Conservation (phyloP, 2,113 vertebrate species). For the Clarias gariepinus region DNA sequence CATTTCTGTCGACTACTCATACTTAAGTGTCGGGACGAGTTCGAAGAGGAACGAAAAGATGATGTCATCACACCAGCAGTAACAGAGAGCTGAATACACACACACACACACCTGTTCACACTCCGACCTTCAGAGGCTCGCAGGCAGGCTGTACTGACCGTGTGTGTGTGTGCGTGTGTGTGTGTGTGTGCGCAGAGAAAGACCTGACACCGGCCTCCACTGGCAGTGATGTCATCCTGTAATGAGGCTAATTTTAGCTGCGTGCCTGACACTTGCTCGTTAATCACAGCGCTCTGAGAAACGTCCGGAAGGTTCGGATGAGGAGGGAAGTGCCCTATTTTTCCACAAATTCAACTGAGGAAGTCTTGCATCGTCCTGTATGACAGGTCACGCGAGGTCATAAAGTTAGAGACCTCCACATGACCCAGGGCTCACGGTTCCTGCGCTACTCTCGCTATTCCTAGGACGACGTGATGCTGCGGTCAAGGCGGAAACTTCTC, state of each 20-base stretch:
- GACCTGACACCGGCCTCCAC: background rate
- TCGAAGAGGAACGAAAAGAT: background rate
- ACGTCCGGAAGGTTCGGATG: conserved; percentile 67
- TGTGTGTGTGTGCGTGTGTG: background rate
- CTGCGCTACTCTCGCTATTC: background rate
- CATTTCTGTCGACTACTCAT: background rate
- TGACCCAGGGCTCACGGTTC: conserved; percentile 46
- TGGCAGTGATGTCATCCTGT: conserved; percentile 24
- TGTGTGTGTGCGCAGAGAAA: background rate
- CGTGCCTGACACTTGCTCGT: conserved; percentile 56
- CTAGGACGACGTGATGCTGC: background rate
- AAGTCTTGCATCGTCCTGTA: conserved; percentile 63
- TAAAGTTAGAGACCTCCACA: conserved; percentile 63
- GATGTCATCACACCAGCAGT: background rate
- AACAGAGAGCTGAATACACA: background rate
- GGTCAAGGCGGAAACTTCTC: background rate
- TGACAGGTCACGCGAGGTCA: conserved; percentile 57
- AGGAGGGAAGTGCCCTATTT: conserved; percentile 63
- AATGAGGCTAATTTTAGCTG: conserved; percentile 17
- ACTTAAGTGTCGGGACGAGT: background rate
- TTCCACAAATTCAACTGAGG: conserved; percentile 62
- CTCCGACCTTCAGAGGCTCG: too few relatives aligned
- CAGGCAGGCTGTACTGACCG: background rate
- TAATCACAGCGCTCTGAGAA: conserved; percentile 66
- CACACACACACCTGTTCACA: background rate